Conservation (phyloP, 2,888 invertebrate genomes). For the Cancer borealis region DNA sequence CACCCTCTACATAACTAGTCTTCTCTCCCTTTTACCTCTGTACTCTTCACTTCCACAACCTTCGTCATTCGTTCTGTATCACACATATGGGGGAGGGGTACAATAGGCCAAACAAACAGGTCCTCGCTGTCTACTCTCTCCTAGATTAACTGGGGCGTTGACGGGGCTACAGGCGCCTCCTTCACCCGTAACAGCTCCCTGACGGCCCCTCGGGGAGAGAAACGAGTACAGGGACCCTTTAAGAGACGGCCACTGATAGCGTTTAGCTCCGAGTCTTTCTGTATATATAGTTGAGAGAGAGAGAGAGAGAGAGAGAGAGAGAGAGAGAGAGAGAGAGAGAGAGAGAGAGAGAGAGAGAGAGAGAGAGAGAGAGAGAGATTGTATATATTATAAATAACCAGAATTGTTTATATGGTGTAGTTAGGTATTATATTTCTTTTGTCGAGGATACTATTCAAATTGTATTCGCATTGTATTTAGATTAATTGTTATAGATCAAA, state of each 20-base stretch:
- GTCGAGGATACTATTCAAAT: neutral
- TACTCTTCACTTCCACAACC: neutral
- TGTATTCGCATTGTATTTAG: neutral
- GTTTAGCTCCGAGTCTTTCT: neutral
- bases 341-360: conserved; percentile 10
- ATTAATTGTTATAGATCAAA: neutral
- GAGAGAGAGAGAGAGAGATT: neutral
- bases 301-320: conserved; percentile 20
- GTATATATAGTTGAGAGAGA: neutral
- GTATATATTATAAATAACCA: no score
- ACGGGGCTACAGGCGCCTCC: neutral
- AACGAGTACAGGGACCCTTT: neutral
- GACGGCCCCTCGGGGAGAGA: neutral
- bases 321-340: conserved; percentile 17
- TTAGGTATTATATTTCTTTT: neutral
- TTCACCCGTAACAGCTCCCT: neutral
- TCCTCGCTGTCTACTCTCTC: conserved; percentile 20
- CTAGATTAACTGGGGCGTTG: conserved; percentile 20
- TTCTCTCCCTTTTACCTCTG: neutral
- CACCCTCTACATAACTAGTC: no score
- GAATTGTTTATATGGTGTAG: neutral
- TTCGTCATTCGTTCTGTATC: neutral
- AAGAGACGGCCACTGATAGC: neutral
- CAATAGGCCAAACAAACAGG: neutral
- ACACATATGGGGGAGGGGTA: neutral